These are phyloP conservation scores for Heliconius ismenius DNA, from an alignment of 2,888 invertebrate species.

Conservation along the genomic window DNA sequence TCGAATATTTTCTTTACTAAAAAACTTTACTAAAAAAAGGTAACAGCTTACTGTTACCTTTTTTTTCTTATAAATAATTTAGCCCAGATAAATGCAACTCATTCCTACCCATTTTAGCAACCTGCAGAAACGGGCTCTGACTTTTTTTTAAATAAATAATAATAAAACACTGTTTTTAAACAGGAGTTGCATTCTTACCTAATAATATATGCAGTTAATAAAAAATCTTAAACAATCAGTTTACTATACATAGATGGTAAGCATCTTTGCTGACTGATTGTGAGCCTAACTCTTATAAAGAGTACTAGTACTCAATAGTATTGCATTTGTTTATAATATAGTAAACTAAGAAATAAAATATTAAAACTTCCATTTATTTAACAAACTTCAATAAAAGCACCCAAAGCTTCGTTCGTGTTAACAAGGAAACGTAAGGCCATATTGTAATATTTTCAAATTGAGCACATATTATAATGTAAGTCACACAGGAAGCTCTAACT, in stretches of 20 bases:
- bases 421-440: conserved; percentile 40
- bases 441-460: conserved; percentile 39
- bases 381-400: neutral
- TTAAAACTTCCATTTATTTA: neutral
- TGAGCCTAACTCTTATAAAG: too few species aligned
- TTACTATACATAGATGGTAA: too few species aligned
- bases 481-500: conserved; percentile 71
- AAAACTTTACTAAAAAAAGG: too few species aligned
- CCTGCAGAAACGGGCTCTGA: neutral
- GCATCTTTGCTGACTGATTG: too few species aligned
- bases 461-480: conserved; percentile 63
- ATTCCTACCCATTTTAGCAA: neutral
- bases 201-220: neutral
- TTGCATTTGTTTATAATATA: too few species aligned
- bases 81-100: neutral
- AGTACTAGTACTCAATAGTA: too few species aligned
- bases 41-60: too few species aligned
- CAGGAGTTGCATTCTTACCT: neutral
- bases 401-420: conserved; percentile 20
- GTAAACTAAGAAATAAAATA: neutral
- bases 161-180: neutral
- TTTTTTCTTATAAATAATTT: neutral
- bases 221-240: neutral
- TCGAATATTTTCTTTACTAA: too few species aligned
- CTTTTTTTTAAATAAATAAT: neutral